Evolutionary conservation across 2,113 vertebrate species (phyloP).

Genomic region (Chlorodrepanis virens): DNA sequence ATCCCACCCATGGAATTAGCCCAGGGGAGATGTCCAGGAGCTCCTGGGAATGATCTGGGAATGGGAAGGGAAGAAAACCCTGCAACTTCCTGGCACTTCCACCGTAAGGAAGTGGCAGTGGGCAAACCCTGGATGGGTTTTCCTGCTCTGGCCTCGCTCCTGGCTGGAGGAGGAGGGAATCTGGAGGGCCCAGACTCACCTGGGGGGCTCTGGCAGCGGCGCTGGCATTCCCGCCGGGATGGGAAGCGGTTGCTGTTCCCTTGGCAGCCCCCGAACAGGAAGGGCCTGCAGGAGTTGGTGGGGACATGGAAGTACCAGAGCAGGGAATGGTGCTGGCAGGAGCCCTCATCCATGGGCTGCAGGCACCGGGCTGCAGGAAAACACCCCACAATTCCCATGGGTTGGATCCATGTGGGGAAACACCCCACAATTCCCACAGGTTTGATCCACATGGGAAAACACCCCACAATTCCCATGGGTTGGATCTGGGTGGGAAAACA

Average conservation of each 20-base stretch:
- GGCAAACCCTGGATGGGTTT: rapidly evolving
- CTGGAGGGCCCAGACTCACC: neutral
- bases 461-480: rapidly evolving
- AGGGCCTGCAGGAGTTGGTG: conserved; percentile 77
- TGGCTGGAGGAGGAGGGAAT: neutral
- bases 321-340: conserved; percentile 75
- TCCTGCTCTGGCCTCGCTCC: neutral
- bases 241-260: conserved; percentile 84
- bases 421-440: no score
- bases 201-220: conserved; percentile 42
- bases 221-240: conserved; percentile 72
- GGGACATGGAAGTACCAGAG: conserved; percentile 83
- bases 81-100: neutral
- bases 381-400: neutral
- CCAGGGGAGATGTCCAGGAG: neutral
- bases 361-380: conserved; percentile 65
- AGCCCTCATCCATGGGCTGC: conserved; percentile 82
- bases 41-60: neutral
- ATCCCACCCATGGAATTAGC: neutral
- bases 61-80: neutral
- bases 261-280: conserved; percentile 83
- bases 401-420: rapidly evolving
- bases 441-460: neutral
- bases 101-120: rapidly evolving
- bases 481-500: neutral